Evolutionary conservation across 2,797 vertebrate species (phyloP), one percentile per base, ranked within the genome.

Genomic region (Gobio occitaniae): DNA sequence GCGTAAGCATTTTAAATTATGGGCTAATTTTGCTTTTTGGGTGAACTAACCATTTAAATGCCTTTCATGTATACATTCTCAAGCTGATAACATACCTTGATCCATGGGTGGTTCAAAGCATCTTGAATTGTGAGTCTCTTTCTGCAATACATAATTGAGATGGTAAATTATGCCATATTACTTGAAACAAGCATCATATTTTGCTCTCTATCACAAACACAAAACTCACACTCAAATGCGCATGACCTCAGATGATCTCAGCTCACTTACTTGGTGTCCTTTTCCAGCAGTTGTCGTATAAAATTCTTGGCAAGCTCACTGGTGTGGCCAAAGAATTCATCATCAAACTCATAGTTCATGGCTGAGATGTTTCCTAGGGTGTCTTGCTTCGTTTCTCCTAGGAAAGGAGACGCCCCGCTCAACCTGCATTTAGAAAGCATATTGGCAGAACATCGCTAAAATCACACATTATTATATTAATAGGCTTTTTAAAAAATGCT

Each of bases 251-350:
- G 41, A 61, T 70, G 47, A 81, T 56, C 50, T 29, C 52, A 32
- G 68, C 86, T 72, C 87, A 86, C 86, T 92, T 89, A 96, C 96
- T 95, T 96, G 0, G 96, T 97, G 91, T 99, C 96, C 92, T 98
- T 99, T 89, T 96, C 97, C 87, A 99, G 94, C 25, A 99, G 96
- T 88, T 97, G 96, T 79, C 88, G 93, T 92, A 99, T 99, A 90
- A 99, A 99, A 90, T 95, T 96, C 92, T 98, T 99, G 82, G 97
- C 98, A 89, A 99, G 93, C 83, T 98, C 97, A 1, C 98, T 99
- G 7, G 98, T 99, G 80, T 96, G 97, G 88, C 96, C 96, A 93
- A 99, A 99, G 90, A 98, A 95, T 83, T 99, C 97, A 21, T 98
- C 97, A 41, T 99, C 98, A 41, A 99, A 98, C 21, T 97, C 94